These are phyloP conservation scores for Troglohyphantes excavatus DNA, from an alignment of 2,888 invertebrate species.

Conservation along the genomic window DNA sequence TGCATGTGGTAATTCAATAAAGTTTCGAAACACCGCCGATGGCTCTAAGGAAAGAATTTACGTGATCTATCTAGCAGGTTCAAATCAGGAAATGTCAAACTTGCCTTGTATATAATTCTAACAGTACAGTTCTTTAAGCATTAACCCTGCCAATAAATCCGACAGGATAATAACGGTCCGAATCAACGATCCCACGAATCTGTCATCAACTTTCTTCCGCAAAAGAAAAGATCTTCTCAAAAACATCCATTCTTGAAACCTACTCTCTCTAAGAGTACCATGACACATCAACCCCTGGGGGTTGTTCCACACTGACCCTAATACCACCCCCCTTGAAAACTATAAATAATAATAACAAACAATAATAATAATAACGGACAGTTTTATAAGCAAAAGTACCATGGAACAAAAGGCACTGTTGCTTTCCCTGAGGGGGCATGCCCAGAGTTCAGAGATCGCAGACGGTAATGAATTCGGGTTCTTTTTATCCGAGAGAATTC, in stretches of 20 bases:
- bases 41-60: neutral
- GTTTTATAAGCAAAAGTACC: neutral
- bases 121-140: no score
- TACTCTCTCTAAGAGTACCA: neutral
- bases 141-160: slow-evolving; percentile 36
- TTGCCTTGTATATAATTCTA: neutral
- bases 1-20: neutral
- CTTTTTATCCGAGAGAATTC: slow-evolving; percentile 38
- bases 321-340: neutral
- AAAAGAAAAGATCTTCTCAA: neutral
- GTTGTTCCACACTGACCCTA: slow-evolving; percentile 23
- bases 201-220: neutral
- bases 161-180: slow-evolving; percentile 40
- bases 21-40: neutral
- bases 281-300: slow-evolving; percentile 9
- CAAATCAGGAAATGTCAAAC: no score
- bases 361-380: neutral
- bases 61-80: no score
- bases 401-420: slow-evolving; percentile 25
- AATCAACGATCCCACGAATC: neutral
- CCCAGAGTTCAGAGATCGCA: slow-evolving; percentile 61
- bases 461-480: slow-evolving; percentile 66
- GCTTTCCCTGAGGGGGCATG: slow-evolving; percentile 14
- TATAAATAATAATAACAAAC: slow-evolving; percentile 7
- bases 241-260: neutral